Percentiles rank a stretch among this genome's conserved stretches.
Conservation (phyloP, 2,113 vertebrate species). For the Baryphthengus martii region DNA sequence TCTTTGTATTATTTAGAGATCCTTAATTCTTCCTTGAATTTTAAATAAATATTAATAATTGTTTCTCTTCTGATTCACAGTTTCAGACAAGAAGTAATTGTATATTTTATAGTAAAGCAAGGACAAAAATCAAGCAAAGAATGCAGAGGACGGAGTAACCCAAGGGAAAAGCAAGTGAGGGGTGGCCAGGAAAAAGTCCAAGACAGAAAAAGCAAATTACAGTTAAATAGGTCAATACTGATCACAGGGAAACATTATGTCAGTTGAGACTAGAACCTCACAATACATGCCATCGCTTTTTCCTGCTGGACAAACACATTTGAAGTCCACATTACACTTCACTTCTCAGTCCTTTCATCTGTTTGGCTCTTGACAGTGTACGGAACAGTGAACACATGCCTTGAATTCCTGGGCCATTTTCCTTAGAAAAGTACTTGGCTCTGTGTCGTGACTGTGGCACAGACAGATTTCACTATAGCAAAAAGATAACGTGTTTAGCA, state of each 20-base stretch:
- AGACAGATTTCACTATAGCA: background rate
- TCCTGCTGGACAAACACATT: background rate
- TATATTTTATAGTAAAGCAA: background rate
- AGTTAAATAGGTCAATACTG: background rate
- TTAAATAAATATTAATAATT: background rate
- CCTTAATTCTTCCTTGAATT: background rate
- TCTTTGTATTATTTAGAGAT: background rate
- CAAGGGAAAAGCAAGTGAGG: background rate
- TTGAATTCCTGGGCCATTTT: background rate
- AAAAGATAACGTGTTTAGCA: background rate
- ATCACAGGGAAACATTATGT: background rate
- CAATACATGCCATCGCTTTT: background rate
- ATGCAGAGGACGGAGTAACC: background rate
- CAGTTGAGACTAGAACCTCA: background rate
- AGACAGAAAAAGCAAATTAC: background rate
- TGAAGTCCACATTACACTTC: background rate
- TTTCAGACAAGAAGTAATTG: background rate
- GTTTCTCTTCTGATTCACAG: background rate
- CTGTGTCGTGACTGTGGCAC: background rate
- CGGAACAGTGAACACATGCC: background rate
- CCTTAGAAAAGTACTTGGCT: background rate
- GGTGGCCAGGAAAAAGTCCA: background rate
- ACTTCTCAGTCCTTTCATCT: background rate
- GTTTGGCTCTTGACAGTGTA: background rate
- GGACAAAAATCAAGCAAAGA: background rate